phyloP scores from a whole-genome alignment of 2,113 vertebrate genomes.

The Bujurquina vittata region DNA sequence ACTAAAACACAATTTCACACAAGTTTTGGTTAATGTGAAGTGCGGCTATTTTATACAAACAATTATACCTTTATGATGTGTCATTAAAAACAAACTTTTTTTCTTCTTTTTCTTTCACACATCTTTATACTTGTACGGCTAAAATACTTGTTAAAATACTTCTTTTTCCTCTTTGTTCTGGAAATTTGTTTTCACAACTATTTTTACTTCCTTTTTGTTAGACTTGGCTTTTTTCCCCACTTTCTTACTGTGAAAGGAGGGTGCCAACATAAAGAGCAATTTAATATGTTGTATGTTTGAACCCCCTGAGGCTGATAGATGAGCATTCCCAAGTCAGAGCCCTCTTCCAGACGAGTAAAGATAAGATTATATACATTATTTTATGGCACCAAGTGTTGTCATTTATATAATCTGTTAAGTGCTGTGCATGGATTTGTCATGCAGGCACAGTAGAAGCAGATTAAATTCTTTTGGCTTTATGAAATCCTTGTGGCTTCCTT shows the following conservation, averaged over 20 bases:
- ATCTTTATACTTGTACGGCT: neutral
- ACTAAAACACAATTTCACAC: neutral
- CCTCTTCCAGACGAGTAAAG: neutral
- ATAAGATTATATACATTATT: slow-evolving; percentile 4
- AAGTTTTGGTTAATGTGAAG: neutral
- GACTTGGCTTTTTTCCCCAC: neutral
- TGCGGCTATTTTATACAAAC: slow-evolving; percentile 20
- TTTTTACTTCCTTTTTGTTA: neutral
- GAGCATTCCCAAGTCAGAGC: neutral
- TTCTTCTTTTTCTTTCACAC: neutral
- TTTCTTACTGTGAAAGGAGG: neutral
- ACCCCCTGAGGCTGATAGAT: neutral
- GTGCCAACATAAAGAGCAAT: neutral
- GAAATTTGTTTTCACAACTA: neutral
- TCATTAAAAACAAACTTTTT: accelerated
- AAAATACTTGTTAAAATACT: neutral
- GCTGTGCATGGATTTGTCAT: slow-evolving; percentile 10
- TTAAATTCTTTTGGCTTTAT: slow-evolving; percentile 46
- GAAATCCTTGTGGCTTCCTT: slow-evolving; percentile 42
- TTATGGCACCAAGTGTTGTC: neutral
- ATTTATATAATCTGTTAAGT: slow-evolving; percentile 26
- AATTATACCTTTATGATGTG: slow-evolving; percentile 9
- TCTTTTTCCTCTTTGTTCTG: neutral
- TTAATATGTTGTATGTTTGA: neutral
- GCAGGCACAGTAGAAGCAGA: slow-evolving; percentile 31